Percentiles rank a stretch among this genome's conserved stretches.
These are phyloP conservation scores for Calvadosia cruxmelitensis DNA, from an alignment of 30 jellyfish, hydroid and myxozoan genomes.

Conservation along the genomic window DNA sequence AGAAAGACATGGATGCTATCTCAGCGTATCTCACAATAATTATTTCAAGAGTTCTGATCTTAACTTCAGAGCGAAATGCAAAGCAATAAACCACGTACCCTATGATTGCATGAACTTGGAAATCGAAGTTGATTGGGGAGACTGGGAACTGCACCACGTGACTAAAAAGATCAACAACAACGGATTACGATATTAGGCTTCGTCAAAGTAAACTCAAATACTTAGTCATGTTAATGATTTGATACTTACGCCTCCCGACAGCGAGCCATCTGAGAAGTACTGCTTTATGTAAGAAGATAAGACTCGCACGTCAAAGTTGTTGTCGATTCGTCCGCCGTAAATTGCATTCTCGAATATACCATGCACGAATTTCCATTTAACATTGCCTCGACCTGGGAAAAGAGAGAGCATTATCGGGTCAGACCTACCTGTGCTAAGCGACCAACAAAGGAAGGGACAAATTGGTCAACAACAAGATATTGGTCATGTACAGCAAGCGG, in stretches of 20 bases:
- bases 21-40: too few relatives aligned
- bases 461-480: too few relatives aligned
- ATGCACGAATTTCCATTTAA: constrained; percentile 85
- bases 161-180: too few relatives aligned
- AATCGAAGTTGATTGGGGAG: constrained; percentile 27
- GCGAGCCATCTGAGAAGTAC: constrained; percentile 61
- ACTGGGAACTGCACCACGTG: constrained; percentile 47
- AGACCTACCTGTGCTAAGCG: too few relatives aligned
- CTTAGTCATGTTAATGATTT: too few relatives aligned
- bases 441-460: too few relatives aligned
- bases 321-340: constrained; percentile 91
- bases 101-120: constrained; percentile 65
- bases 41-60: too few relatives aligned
- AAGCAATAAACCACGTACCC: constrained; percentile 11
- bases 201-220: too few relatives aligned
- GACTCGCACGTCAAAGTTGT: constrained; percentile 80
- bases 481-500: too few relatives aligned
- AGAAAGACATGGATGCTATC: too few relatives aligned
- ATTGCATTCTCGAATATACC: constrained; percentile 95
- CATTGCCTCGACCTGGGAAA: constrained; percentile 49
- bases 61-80: background rate
- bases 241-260: constrained; percentile 25
- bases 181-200: too few relatives aligned
- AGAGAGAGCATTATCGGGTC: background rate
- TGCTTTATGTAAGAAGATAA: constrained; percentile 62